Percentiles rank a stretch among this genome's conserved stretches.
phyloP scores from a whole-genome alignment of 64 coral and sea anemone species.

The Actinia equina region DNA sequence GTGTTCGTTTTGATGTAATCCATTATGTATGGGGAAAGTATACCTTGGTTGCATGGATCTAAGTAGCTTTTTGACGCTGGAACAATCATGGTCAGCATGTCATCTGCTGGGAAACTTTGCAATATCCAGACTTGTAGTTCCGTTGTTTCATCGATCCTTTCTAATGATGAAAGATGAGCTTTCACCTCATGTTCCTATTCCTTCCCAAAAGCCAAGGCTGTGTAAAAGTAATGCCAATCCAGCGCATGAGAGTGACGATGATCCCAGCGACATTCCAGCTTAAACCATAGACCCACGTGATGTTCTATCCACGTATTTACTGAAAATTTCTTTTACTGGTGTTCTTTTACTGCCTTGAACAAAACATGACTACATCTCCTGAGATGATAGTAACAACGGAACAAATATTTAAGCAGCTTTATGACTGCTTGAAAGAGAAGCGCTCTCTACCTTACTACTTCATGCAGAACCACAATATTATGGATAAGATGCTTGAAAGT shows the following conservation, averaged over 20 bases:
- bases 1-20: conserved; percentile 20
- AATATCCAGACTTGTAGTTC: neutral
- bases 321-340: conserved; percentile 49
- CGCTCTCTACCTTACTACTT: conserved; percentile 21
- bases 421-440: neutral
- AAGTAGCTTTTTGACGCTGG: conserved; percentile 3
- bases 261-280: neutral
- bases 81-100: conserved; percentile 15
- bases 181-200: conserved; percentile 11
- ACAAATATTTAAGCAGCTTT: conserved; percentile 15
- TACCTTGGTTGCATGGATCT: neutral
- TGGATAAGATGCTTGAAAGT: neutral
- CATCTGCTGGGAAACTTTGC: conserved; percentile 37
- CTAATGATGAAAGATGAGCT: neutral
- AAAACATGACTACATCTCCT: neutral
- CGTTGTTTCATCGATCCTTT: neutral
- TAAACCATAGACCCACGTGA: conserved; percentile 32
- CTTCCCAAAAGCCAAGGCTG: conserved; percentile 23
- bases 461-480: conserved; percentile 9
- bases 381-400: conserved; percentile 4
- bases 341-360: conserved; percentile 40
- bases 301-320: conserved; percentile 29
- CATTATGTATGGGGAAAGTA: neutral
- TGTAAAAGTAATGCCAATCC: conserved; percentile 32
- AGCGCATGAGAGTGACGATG: too few species aligned